Conservation (phyloP, 1,140 invertebrate genomes). For the Ips typographus region DNA sequence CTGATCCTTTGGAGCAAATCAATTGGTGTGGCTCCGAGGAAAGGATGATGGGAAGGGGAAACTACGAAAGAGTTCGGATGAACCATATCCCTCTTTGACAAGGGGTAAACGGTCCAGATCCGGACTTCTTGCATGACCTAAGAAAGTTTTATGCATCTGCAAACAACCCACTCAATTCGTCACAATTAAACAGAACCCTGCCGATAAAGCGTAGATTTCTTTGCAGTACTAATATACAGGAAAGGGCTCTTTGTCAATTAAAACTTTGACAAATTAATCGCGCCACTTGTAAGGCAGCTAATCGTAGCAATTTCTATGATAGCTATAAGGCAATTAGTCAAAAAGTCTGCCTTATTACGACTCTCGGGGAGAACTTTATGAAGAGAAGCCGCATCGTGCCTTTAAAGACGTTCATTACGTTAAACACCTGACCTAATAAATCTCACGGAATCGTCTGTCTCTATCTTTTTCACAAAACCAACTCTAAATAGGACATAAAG, state of each 20-base stretch:
- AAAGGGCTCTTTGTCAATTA: slow-evolving; percentile 7
- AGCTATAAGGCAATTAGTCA: slow-evolving; percentile 23
- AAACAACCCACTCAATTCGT: too few relatives aligned
- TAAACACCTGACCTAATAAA: slow-evolving; percentile 37
- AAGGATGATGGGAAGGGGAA: slow-evolving; percentile 33
- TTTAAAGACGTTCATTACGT: slow-evolving; percentile 34
- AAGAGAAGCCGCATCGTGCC: slow-evolving; percentile 17
- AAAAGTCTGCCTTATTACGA: slow-evolving; percentile 16
- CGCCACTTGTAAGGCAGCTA: slow-evolving; percentile 16
- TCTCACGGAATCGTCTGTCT: slow-evolving; percentile 28
- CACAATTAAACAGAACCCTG: not conserved
- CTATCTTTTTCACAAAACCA: slow-evolving; percentile 30
- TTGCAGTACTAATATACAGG: not conserved
- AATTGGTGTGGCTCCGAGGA: slow-evolving; percentile 42
- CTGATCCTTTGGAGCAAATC: slow-evolving; percentile 44
- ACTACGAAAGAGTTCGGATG: slow-evolving; percentile 32
- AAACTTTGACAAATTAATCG: slow-evolving; percentile 18
- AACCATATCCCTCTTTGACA: slow-evolving; percentile 42
- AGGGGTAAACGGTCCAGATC: slow-evolving; percentile 36
- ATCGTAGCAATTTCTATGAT: slow-evolving; percentile 30
- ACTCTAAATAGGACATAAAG: slow-evolving; percentile 34
- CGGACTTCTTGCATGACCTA: slow-evolving; percentile 4
- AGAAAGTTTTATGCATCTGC: not conserved
- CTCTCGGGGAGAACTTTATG: slow-evolving; percentile 7
- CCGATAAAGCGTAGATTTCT: not conserved